Conservation (phyloP, 2,113 vertebrate species). For the Cairina moschata region DNA sequence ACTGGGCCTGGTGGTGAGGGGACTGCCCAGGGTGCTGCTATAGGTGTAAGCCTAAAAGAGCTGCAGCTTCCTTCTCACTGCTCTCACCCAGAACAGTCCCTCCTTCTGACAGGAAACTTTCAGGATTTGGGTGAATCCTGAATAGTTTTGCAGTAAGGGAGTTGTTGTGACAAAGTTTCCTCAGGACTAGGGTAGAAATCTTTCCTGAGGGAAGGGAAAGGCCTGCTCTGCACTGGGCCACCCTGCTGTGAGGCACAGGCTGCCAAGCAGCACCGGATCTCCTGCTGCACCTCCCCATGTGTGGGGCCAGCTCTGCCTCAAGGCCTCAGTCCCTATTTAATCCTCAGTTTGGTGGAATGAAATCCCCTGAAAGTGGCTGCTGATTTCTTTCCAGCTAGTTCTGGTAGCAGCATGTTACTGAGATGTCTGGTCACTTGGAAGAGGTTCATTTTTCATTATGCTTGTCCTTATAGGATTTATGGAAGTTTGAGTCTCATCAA, state of each 20-base stretch:
- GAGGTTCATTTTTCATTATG: background rate
- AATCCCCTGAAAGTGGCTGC: background rate
- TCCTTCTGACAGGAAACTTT: background rate
- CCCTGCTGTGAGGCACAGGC: background rate
- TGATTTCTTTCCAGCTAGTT: background rate
- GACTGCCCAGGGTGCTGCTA: background rate
- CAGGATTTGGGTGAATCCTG: background rate
- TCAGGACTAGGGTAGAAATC: background rate
- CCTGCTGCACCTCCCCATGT: rapidly evolving
- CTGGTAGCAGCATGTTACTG: background rate
- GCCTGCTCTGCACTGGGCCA: rapidly evolving
- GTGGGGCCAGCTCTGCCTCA: background rate
- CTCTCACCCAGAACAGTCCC: rapidly evolving
- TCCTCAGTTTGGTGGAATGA: background rate
- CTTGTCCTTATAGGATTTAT: constrained; percentile 37
- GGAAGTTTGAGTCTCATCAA: constrained; percentile 8
- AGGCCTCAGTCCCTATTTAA: background rate
- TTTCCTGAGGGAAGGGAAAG: background rate
- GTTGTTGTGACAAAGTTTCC: background rate
- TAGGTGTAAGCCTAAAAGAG: background rate
- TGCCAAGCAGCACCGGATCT: background rate
- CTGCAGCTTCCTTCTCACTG: background rate
- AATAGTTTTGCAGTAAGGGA: background rate
- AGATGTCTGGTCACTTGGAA: background rate
- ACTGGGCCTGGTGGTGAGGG: rapidly evolving